Evolutionary conservation across 2,797 vertebrate genomes (phyloP), one percentile per base, ranked within the genome.

Genomic region (Microcaecilia unicolor): DNA sequence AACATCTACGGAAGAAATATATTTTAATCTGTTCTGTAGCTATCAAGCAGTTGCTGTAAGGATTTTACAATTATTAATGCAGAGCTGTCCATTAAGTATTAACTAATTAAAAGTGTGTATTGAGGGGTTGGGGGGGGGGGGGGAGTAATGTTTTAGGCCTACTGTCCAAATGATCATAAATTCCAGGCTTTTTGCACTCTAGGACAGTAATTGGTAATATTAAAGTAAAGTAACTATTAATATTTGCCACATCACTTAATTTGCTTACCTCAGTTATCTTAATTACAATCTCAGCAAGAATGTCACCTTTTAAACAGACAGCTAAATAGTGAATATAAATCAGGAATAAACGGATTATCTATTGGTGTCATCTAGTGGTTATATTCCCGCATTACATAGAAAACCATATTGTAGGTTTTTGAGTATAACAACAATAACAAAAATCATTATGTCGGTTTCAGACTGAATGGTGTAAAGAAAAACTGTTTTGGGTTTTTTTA

Each of bases 311-410:
- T 42, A 51, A 62, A 53, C 32, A 64, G 50, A 33, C 45, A 37
- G 50, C 33, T n/a, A n/a, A 58, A 62, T 61, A 64, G 60, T 62
- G 52, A 74, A 54, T 58, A 61, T 63, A 74, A 80, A 70, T 65
- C 64, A 55, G 45, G 64, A 67, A 57, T 78, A 79, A 51, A 83
- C 75, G 62, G 78, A 80, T 78, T 87, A 89, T 92, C 84, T 88
- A 82, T 78, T 83, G 84, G 90, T 95, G 92, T 90, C 92, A 93
- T 91, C 93, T 95, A 95, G 93, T 96, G 92, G 92, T 48, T 78
- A 58, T 35, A 71, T 54, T 69, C 65, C 70, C 70, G 73, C 82
- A 95, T 85, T 94, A 78, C 92, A 93, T 66, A 80, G 75, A 65
- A 39, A 24, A n/a, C 9, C 27, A 27, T 41, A 25, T 22, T 28